These are phyloP conservation scores for Etia nguti DNA, from an alignment of 2,113 vertebrate species.

Conservation along the genomic window DNA sequence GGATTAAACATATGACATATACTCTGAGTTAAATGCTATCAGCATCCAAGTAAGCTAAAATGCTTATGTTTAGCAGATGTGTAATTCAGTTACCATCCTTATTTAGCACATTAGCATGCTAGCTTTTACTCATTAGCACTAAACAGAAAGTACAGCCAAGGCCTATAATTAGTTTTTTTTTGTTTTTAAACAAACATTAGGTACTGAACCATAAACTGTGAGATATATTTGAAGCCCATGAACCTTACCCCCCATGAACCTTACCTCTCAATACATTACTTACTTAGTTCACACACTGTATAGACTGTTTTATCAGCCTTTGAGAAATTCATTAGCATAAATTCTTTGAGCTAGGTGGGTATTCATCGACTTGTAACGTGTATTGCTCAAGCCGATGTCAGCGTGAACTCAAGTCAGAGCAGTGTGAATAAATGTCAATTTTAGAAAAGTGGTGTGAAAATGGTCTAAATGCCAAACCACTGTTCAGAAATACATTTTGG, in stretches of 20 bases:
- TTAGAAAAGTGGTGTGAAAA: conserved; percentile 43
- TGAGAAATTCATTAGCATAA: background rate
- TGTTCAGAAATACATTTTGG: conserved; percentile 45
- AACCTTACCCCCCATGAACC: background rate
- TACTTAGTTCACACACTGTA: background rate
- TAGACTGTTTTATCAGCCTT: background rate
- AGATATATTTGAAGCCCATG: background rate
- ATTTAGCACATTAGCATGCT: background rate
- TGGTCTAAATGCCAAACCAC: conserved; percentile 31
- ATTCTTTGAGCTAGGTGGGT: background rate
- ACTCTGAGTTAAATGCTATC: background rate
- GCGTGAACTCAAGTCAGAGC: background rate
- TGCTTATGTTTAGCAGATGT: background rate
- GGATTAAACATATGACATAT: background rate
- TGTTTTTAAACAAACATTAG: background rate
- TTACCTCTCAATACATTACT: background rate
- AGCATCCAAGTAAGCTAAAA: background rate
- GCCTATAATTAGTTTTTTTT: background rate
- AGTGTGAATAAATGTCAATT: background rate
- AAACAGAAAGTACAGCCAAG: background rate
- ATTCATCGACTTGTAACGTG: background rate
- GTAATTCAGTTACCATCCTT: background rate
- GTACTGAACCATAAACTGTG: background rate
- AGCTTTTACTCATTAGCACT: background rate
- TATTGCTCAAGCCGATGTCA: background rate